Percentiles rank a stretch among this genome's conserved stretches.
phyloP scores from a whole-genome alignment of 2,797 vertebrate genomes.

The Craterocephalus amniculus region DNA sequence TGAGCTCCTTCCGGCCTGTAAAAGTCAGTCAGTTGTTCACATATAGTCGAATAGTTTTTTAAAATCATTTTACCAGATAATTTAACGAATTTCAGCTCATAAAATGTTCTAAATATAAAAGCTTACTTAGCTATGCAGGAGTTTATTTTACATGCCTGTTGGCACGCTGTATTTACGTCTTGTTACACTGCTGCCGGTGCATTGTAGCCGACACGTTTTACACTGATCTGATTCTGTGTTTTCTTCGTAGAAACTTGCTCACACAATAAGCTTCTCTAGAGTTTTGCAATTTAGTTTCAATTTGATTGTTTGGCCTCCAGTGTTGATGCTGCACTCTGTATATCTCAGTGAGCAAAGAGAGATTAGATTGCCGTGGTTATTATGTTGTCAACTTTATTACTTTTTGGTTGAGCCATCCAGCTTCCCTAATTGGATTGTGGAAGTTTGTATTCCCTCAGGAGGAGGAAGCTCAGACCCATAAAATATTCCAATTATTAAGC shows the following conservation, averaged over 20 bases:
- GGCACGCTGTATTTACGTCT: not conserved
- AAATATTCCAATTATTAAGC: slow-evolving; percentile 67
- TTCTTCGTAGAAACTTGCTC: slow-evolving; percentile 23
- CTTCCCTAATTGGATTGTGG: slow-evolving; percentile 66
- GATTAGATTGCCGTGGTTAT: slow-evolving; percentile 72
- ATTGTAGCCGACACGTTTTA: slow-evolving; percentile 22
- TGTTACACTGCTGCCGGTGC: slow-evolving; percentile 2
- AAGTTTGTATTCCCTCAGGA: slow-evolving; percentile 49
- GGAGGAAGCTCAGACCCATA: slow-evolving; percentile 44
- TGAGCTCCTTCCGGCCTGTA: not conserved
- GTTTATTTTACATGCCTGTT: not conserved
- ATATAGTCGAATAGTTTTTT: not conserved
- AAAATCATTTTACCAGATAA: too few species aligned
- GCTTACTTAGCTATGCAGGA: not conserved
- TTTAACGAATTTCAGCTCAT: too few species aligned
- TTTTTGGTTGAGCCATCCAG: slow-evolving; percentile 48
- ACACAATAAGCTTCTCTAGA: slow-evolving; percentile 23
- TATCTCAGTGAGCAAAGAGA: slow-evolving; percentile 33
- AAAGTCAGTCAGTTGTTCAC: too few species aligned
- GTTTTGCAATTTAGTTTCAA: slow-evolving; percentile 45
- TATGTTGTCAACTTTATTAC: slow-evolving; percentile 71
- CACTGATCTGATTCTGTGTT: slow-evolving; percentile 28
- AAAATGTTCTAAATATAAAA: too few species aligned
- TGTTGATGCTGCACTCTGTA: slow-evolving; percentile 27
- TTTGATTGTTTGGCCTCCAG: slow-evolving; percentile 47